Evolutionary conservation across 2,888 invertebrate species (phyloP), one percentile per base, ranked within the genome.

Genomic region (Lingula anatina): DNA sequence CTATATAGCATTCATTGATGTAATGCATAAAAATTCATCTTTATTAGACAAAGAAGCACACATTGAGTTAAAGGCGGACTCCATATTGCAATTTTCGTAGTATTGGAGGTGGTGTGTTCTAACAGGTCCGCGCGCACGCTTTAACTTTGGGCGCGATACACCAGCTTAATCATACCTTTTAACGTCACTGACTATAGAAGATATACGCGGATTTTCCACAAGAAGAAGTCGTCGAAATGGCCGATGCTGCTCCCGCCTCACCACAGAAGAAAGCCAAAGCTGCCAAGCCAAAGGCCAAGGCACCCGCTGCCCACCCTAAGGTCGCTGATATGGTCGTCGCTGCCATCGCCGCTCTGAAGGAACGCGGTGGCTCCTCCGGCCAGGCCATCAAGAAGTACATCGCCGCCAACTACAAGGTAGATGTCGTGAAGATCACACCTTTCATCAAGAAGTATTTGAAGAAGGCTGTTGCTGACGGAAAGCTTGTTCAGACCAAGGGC

Each of bases 381-480:
- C 68, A 70, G 41, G 82, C 83, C 2, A 84, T 85, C 68, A 85
- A 84, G 66, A 85, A 85, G 64, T 85, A 83, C 68, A 80, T 86
- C 44, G 72, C 79, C 7, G 75, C 79, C 26, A 82, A 80, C 49
- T 84, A 84, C 79, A 82, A 81, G 50, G 77, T 83, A 5, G 84
- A 84, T 63, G 78, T 79, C 1, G 81, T 82, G 50, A 84, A 83
- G 61, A 65, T 82, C 40, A 78, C 81, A 1, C 79, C 80, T 2
- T 83, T 80, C 71, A 84, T 85, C 59, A 83, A 81, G 55, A 83
- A 81, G 53, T 83, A 81, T 57, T 59, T 85, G 52, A 83, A 82
- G 65, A 66, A 73, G 15, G 82, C 82, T 18, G 81, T 85, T 18
- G 76, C 73, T 1, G 76, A 78, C 37, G 73, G 71, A 1, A 51